These are phyloP conservation scores for Scophthalmus maximus DNA, from an alignment of 2,113 vertebrate species.

Conservation along the genomic window DNA sequence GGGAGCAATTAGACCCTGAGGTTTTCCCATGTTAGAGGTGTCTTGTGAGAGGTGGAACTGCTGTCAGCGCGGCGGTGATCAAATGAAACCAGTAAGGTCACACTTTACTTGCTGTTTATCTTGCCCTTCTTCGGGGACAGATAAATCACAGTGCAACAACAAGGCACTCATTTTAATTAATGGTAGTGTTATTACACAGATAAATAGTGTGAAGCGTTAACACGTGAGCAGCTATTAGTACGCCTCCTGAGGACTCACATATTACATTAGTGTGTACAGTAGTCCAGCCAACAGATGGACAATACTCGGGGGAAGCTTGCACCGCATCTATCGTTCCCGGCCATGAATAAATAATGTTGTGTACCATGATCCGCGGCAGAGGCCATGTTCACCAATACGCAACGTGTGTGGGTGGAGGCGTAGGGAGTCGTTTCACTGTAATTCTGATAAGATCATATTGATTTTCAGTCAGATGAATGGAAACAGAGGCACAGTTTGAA, in stretches of 20 bases:
- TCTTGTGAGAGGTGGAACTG: slow-evolving; percentile 59
- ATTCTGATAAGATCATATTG: slow-evolving; percentile 38
- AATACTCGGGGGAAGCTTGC: slow-evolving; percentile 62
- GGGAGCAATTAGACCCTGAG: slow-evolving; percentile 77
- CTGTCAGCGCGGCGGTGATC: slow-evolving; percentile 59
- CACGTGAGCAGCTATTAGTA: slow-evolving; percentile 63
- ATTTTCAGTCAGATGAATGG: slow-evolving; percentile 37
- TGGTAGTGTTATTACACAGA: slow-evolving; percentile 66
- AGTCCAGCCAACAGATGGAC: slow-evolving; percentile 74
- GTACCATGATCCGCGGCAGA: slow-evolving; percentile 61
- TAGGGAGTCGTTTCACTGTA: slow-evolving; percentile 19
- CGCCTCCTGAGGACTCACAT: slow-evolving; percentile 65
- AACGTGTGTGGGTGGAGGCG: neutral
- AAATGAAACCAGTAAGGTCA: slow-evolving; percentile 71
- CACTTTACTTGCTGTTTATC: slow-evolving; percentile 52
- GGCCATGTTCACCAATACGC: slow-evolving; percentile 46
- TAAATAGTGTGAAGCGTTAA: slow-evolving; percentile 70
- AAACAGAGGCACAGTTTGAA: neutral
- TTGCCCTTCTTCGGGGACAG: slow-evolving; percentile 56
- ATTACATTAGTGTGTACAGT: slow-evolving; percentile 69
- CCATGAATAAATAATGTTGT: slow-evolving; percentile 76
- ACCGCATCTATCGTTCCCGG: slow-evolving; percentile 44
- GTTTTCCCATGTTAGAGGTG: slow-evolving; percentile 74
- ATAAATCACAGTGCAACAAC: slow-evolving; percentile 67
- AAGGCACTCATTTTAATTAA: slow-evolving; percentile 70